These are phyloP conservation scores for Masnerella sp. DNA, from an alignment of 2,888 invertebrate genomes.

Conservation along the genomic window DNA sequence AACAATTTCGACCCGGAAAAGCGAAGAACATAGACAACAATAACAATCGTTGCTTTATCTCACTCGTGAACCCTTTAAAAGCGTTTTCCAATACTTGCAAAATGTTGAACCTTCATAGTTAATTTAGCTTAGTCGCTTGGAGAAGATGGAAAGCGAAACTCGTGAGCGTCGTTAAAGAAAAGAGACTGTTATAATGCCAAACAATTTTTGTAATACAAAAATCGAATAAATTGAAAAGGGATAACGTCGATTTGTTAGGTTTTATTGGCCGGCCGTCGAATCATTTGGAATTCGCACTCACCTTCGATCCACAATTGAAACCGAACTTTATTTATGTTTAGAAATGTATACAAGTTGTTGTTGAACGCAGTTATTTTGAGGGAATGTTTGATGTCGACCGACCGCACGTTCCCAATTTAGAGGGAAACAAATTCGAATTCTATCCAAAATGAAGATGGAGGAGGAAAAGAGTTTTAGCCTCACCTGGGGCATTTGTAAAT, in stretches of 20 bases:
- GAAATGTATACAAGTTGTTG: conserved; percentile 45
- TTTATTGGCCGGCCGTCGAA: conserved; percentile 63
- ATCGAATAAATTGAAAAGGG: conserved; percentile 4
- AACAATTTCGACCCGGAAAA: background rate
- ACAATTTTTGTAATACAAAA: conserved; percentile 52
- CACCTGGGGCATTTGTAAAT: conserved; percentile 73
- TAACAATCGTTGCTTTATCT: background rate
- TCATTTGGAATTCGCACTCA: conserved; percentile 65
- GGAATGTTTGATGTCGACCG: conserved; percentile 32
- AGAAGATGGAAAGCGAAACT: conserved; percentile 19
- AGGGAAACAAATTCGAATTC: conserved; percentile 58
- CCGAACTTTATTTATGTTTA: conserved; percentile 47
- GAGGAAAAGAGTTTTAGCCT: conserved; percentile 61
- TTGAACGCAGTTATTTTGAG: conserved; percentile 35
- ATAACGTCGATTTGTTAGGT: conserved; percentile 58
- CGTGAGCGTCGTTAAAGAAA: conserved; percentile 49
- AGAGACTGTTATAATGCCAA: conserved; percentile 61
- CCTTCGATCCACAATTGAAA: conserved; percentile 16
- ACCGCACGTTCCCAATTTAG: conserved; percentile 68
- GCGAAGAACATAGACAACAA: background rate
- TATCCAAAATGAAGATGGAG: conserved; percentile 33
- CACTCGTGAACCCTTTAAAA: conserved; percentile 7
- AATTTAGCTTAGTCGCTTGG: conserved; percentile 48
- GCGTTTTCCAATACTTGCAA: conserved; percentile 36
- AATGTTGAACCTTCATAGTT: conserved; percentile 37